Evolutionary conservation across 64 coral and sea anemone genomes (phyloP).

Genomic region (Montipora efflorescens): DNA sequence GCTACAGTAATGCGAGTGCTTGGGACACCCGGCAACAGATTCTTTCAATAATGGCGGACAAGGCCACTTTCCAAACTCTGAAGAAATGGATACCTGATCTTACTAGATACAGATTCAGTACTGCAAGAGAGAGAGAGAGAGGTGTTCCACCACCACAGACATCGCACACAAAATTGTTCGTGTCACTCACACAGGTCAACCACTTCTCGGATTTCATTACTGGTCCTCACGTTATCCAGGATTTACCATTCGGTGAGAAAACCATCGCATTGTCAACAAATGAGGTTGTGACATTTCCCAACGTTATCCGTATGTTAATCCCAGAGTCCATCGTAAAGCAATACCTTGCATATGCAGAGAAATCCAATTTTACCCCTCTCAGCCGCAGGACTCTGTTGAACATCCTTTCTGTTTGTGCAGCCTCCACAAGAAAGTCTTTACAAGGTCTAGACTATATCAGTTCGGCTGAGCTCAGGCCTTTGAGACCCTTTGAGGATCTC

Average conservation of each 20-base stretch:
- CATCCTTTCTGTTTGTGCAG: slow-evolving; percentile 37
- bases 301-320: slow-evolving; percentile 38
- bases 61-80: slow-evolving; percentile 17
- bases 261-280: slow-evolving; percentile 3
- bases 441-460: slow-evolving; percentile 77
- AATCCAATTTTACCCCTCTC: slow-evolving; percentile 34
- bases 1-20: slow-evolving; percentile 54
- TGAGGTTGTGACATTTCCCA: slow-evolving; percentile 34
- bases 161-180: slow-evolving; percentile 26
- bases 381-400: slow-evolving; percentile 51
- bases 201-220: slow-evolving; percentile 59
- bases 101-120: slow-evolving; percentile 20
- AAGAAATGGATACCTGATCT: slow-evolving; percentile 20
- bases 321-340: slow-evolving; percentile 57
- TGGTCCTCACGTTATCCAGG: slow-evolving; percentile 48
- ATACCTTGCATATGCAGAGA: slow-evolving; percentile 38
- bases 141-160: slow-evolving; percentile 29
- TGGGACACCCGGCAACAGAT: slow-evolving; percentile 67
- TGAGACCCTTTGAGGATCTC: no score
- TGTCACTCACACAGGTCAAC: slow-evolving; percentile 23
- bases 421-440: slow-evolving; percentile 63
- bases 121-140: slow-evolving; percentile 32
- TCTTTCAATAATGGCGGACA: slow-evolving; percentile 68
- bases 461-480: background rate
- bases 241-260: slow-evolving; percentile 30